phyloP scores from a whole-genome alignment of 1,140 invertebrate species.

The Proctacanthus coquilletti region DNA sequence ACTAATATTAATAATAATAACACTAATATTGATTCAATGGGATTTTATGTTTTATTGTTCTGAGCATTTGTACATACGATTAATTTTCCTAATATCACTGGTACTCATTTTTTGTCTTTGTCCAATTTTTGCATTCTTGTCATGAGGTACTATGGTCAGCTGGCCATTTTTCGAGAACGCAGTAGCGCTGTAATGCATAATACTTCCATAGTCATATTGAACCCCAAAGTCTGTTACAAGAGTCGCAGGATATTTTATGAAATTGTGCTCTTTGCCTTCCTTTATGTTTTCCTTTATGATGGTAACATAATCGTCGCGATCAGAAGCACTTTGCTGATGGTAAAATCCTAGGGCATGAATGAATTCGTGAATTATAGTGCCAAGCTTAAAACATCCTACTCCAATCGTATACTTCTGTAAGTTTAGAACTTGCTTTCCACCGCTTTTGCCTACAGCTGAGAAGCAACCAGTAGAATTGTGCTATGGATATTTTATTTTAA shows the following conservation, averaged over 20 bases:
- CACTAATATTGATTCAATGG: too few relatives aligned
- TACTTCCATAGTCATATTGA: conserved; percentile 48
- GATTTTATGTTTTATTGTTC: too few relatives aligned
- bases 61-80: conserved; percentile 42
- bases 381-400: conserved; percentile 35
- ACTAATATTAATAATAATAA: too few relatives aligned
- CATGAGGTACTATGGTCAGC: conserved; percentile 43
- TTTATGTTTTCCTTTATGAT: conserved; percentile 41
- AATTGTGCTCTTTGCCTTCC: conserved; percentile 32
- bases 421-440: conserved; percentile 35
- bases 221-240: conserved; percentile 34
- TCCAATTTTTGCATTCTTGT: conserved; percentile 31
- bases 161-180: conserved; percentile 56
- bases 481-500: too few relatives aligned
- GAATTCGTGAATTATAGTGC: conserved; percentile 49
- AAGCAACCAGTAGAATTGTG: too few relatives aligned
- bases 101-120: conserved; percentile 46
- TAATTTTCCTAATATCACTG: conserved; percentile 44
- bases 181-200: conserved; percentile 59
- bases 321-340: conserved; percentile 42
- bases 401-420: conserved; percentile 31
- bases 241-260: conserved; percentile 34
- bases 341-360: conserved; percentile 44
- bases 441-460: conserved; percentile 34
- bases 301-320: conserved; percentile 41